Evolutionary conservation across 2,797 vertebrate genomes (phyloP).

Genomic region (Enteromius fasciolatus): DNA sequence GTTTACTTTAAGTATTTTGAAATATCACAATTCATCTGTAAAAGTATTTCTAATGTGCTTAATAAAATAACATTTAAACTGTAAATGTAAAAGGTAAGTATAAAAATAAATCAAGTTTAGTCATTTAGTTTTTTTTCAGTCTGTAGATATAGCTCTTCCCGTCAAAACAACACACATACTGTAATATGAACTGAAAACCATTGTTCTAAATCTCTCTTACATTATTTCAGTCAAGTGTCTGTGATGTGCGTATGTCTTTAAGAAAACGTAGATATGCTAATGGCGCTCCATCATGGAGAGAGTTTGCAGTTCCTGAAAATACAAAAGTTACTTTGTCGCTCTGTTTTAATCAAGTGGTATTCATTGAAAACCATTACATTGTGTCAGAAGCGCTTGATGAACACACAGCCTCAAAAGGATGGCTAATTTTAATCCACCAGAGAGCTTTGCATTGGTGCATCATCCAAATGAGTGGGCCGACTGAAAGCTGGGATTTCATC

Average conservation of each 20-base stretch:
- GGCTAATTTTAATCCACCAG: neutral
- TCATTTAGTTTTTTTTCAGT: no score
- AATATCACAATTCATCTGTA: neutral
- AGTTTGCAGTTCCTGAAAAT: neutral
- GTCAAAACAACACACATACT: neutral
- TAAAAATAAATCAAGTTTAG: neutral
- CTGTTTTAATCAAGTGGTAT: neutral
- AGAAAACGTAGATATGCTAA: neutral
- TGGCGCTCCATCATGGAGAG: neutral
- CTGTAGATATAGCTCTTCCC: no score
- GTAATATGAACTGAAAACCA: neutral
- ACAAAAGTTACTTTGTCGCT: neutral
- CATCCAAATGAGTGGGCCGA: slow-evolving; percentile 26
- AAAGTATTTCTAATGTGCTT: neutral
- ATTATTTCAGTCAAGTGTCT: neutral
- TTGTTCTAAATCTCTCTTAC: neutral
- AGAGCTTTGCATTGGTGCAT: slow-evolving; percentile 10
- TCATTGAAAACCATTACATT: neutral
- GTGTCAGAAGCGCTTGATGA: neutral
- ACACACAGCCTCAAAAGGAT: neutral
- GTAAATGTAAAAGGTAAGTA: neutral
- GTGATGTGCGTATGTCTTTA: neutral
- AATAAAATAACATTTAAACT: neutral
- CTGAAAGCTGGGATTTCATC: neutral
- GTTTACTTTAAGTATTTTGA: neutral